Conservation (phyloP, 92 coral and sea anemone genomes). For the Blastomussa wellsi region DNA sequence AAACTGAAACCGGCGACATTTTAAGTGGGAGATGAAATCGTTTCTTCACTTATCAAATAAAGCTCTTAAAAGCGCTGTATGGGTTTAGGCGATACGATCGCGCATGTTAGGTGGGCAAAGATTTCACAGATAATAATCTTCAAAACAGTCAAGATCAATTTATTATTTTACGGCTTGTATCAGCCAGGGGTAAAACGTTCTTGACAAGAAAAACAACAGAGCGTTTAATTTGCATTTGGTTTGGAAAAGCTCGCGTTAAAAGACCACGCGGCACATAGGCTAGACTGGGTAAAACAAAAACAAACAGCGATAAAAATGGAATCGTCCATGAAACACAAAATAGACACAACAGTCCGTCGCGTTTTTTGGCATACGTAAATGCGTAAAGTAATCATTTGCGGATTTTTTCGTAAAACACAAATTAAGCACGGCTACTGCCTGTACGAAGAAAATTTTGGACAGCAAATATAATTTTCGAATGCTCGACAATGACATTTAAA, state of each 20-base stretch:
- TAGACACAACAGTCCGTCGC: neutral
- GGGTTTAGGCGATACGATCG: slow-evolving; percentile 12
- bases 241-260: neutral
- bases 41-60: neutral
- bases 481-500: neutral
- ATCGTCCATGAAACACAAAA: neutral
- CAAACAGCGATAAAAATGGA: neutral
- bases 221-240: slow-evolving; percentile 4
- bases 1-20: neutral
- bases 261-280: neutral
- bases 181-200: neutral
- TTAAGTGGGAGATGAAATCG: slow-evolving; percentile 11
- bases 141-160: slow-evolving; percentile 14
- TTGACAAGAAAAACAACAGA: neutral
- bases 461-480: neutral
- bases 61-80: neutral
- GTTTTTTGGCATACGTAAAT: neutral
- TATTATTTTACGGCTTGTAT: neutral
- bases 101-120: slow-evolving; percentile 2
- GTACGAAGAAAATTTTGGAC: neutral
- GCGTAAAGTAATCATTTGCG: neutral
- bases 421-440: neutral
- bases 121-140: slow-evolving; percentile 25
- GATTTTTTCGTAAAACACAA: slow-evolving; percentile 8
- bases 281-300: neutral